A percentile compares a stretch with the other conserved stretches of the same genome.
Conservation (phyloP, 2,797 vertebrate genomes). For the Chaenodraco wilsoni region DNA sequence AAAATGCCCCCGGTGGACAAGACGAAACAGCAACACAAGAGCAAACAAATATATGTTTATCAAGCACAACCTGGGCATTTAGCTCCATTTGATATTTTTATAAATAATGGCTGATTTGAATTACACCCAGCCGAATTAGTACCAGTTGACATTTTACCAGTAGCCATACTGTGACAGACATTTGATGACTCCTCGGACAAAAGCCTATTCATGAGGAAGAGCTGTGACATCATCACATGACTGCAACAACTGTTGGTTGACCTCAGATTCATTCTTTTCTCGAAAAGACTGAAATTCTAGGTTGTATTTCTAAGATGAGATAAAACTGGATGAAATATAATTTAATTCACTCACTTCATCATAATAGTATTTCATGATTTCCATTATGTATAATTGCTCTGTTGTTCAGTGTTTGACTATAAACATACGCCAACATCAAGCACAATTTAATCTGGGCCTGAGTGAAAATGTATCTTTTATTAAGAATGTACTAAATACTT, state of each 20-base stretch:
- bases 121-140: constrained; percentile 2
- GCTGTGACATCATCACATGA: constrained; percentile 67
- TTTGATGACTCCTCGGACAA: constrained; percentile 54
- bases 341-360: not conserved
- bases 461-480: not conserved
- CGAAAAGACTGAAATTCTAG: not conserved
- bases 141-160: constrained; percentile 15
- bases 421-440: not conserved
- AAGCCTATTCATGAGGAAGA: constrained; percentile 59
- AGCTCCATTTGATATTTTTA: not conserved
- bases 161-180: constrained; percentile 38
- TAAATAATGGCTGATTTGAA: constrained; percentile 4
- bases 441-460: not conserved
- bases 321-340: not conserved
- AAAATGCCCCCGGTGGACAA: not conserved
- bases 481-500: not conserved
- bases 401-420: not conserved
- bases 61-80: not conserved
- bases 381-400: not conserved
- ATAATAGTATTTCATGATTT: not conserved
- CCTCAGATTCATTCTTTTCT: constrained; percentile 23
- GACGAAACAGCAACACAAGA: constrained; percentile 19
- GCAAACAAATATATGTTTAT: constrained; percentile 6
- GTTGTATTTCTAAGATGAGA: constrained; percentile 3
- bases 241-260: constrained; percentile 52